These are phyloP conservation scores for Burhinus oedicnemus DNA, from an alignment of 2,113 vertebrate genomes.

Conservation along the genomic window DNA sequence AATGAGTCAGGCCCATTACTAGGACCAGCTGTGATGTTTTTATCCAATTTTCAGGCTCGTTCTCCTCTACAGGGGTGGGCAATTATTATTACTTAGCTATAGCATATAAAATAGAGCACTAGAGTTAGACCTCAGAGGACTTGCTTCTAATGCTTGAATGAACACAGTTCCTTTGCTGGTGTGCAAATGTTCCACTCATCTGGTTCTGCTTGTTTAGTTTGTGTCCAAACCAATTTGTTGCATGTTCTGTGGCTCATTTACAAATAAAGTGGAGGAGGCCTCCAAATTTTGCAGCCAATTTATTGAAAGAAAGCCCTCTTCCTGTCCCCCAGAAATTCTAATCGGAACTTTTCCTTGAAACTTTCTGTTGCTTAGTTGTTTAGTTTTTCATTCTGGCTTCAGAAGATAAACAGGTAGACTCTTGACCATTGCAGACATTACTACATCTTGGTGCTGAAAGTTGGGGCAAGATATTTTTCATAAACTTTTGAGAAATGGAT, in stretches of 20 bases:
- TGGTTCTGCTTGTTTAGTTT: not conserved
- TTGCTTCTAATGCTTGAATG: not conserved
- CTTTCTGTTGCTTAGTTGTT: not conserved
- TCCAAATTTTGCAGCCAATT: not conserved
- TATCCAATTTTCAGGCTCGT: not conserved
- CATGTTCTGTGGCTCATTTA: not conserved
- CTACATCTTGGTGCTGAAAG: not conserved
- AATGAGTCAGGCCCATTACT: not conserved
- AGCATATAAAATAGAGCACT: not conserved
- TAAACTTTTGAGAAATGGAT: not conserved
- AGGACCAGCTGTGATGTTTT: not conserved
- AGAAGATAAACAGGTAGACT: not conserved
- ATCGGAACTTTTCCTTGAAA: not conserved
- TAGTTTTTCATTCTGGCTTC: not conserved
- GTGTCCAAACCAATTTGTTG: not conserved
- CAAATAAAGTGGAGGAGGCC: not conserved
- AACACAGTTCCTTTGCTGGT: not conserved
- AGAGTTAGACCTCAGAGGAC: not conserved
- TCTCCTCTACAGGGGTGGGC: not conserved
- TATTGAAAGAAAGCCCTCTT: not conserved
- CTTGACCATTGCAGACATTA: not conserved
- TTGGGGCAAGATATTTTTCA: not conserved
- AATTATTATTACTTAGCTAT: not conserved
- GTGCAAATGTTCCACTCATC: not conserved
- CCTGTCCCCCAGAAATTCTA: not conserved